phyloP scores from a whole-genome alignment of 2,113 vertebrate species.

The Clarias macrocephalus region DNA sequence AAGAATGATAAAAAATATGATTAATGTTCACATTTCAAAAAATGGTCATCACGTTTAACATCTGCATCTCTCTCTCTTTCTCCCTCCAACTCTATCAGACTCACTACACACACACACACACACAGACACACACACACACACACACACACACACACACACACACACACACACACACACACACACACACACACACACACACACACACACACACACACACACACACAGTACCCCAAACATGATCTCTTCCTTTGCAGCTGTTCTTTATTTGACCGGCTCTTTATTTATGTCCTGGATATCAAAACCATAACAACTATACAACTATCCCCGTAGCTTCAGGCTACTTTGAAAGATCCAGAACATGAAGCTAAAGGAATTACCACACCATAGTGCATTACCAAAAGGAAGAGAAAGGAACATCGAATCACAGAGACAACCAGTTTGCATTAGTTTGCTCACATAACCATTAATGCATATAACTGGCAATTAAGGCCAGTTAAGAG shows the following conservation, averaged over 20 bases:
- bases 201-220: constrained; percentile 21
- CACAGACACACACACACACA: constrained; percentile 16
- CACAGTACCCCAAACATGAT: constrained; percentile 25
- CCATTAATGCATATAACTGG: neutral
- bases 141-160: constrained; percentile 37
- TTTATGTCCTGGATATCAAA: constrained; percentile 46
- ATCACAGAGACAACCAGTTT: neutral
- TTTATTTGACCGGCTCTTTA: constrained; percentile 51
- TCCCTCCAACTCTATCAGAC: neutral
- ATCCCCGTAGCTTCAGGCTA: constrained; percentile 37
- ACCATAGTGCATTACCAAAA: neutral
- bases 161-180: constrained; percentile 38
- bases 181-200: constrained; percentile 38
- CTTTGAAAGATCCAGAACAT: constrained; percentile 26
- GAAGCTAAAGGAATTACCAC: constrained; percentile 3
- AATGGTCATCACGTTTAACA: neutral
- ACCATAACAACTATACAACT: constrained; percentile 54
- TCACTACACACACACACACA: constrained; percentile 31
- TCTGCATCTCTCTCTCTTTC: neutral
- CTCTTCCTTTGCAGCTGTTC: constrained; percentile 56
- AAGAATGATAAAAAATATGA: neutral
- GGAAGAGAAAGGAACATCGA: neutral
- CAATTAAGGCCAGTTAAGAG: neutral
- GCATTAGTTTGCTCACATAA: neutral
- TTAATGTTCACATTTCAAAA: neutral